A percentile compares a stretch with the other conserved stretches of the same genome.
These are phyloP conservation scores for Ornithorhynchus anatinus DNA, from an alignment of 2,113 vertebrate species.

Conservation along the genomic window DNA sequence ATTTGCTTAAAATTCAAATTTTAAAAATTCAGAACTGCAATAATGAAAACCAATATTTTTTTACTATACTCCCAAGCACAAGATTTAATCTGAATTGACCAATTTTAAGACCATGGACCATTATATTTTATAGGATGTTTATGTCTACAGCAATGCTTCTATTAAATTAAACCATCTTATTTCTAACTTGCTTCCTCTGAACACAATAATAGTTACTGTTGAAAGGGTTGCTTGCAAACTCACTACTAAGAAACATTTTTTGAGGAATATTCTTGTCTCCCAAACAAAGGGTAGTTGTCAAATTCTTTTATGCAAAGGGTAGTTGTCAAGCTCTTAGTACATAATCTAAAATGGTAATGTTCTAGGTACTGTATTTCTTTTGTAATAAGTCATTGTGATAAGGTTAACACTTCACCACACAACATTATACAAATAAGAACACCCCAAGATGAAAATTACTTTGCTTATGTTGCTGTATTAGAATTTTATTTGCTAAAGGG, in stretches of 20 bases:
- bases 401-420: constrained; percentile 66
- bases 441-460: constrained; percentile 76
- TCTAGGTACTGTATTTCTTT: constrained; percentile 55
- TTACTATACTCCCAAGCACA: constrained; percentile 34
- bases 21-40: not conserved
- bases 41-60: constrained; percentile 30
- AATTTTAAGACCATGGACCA: not conserved
- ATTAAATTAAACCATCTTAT: constrained; percentile 29
- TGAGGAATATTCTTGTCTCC: constrained; percentile 50
- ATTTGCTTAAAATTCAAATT: constrained; percentile 29
- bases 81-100: constrained; percentile 30
- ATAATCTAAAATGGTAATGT: constrained; percentile 60
- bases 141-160: constrained; percentile 16
- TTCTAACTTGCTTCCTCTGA: constrained; percentile 30
- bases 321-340: constrained; percentile 54
- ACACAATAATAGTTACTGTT: not conserved
- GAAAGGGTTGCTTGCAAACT: constrained; percentile 34
- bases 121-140: constrained; percentile 1
- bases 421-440: constrained; percentile 62
- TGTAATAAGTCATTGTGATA: constrained; percentile 73
- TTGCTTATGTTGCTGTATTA: constrained; percentile 79
- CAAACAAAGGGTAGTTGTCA: too few species aligned
- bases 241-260: constrained; percentile 31
- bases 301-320: too few species aligned
- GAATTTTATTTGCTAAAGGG: constrained; percentile 85